phyloP scores from a whole-genome alignment of 2,797 vertebrate genomes.

The Manis javanica region DNA sequence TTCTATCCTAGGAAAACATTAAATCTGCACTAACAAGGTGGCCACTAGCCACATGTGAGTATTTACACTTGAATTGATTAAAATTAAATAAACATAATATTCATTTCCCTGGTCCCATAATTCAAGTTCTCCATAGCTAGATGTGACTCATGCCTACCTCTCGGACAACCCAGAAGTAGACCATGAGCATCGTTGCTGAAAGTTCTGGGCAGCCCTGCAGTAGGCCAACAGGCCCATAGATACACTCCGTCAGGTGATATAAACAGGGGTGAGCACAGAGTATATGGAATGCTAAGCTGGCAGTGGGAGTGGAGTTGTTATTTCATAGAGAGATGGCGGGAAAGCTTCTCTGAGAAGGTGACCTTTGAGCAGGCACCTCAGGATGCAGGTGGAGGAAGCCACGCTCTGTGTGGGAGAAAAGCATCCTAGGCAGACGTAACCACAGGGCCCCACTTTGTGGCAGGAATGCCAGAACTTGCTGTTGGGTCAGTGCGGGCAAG shows the following conservation, averaged over 20 bases:
- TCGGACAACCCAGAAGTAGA: not conserved
- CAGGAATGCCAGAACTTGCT: not conserved
- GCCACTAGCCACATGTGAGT: not conserved
- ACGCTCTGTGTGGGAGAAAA: not conserved
- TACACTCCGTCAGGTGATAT: not conserved
- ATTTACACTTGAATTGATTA: not conserved
- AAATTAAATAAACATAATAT: not conserved
- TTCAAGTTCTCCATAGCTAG: not conserved
- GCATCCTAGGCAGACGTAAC: accelerated
- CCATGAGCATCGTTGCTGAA: not conserved
- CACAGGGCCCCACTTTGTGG: not conserved
- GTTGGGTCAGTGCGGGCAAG: not conserved
- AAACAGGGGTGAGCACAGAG: too few species aligned
- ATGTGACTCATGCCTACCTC: not conserved
- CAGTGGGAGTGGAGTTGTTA: not conserved
- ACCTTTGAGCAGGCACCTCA: not conserved
- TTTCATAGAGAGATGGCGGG: not conserved
- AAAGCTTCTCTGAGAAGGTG: not conserved
- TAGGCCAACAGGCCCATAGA: not conserved
- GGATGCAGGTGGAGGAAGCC: not conserved
- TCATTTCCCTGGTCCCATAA: not conserved
- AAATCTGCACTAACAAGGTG: not conserved
- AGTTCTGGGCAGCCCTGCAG: not conserved
- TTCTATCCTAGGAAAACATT: not conserved
- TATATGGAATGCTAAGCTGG: not conserved